A percentile compares a stretch with the other conserved stretches of the same genome.
Evolutionary conservation across 2,888 invertebrate species (phyloP).

Genomic region (Halictus ligatus): DNA sequence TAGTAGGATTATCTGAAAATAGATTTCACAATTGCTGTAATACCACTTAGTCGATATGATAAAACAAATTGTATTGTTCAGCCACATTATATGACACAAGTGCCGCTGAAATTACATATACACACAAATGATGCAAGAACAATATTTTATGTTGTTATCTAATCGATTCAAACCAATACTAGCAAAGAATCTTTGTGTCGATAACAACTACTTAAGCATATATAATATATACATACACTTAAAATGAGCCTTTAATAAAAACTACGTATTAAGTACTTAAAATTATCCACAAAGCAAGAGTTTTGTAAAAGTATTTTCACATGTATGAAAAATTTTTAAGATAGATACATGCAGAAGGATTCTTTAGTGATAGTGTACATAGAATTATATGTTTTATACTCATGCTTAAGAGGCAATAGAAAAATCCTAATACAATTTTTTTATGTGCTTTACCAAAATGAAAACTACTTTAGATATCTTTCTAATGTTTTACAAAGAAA

Average conservation of each 20-base stretch:
- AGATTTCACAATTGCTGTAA: neutral
- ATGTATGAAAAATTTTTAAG: neutral
- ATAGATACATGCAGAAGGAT: neutral
- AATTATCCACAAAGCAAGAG: neutral
- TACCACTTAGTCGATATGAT: constrained; percentile 19
- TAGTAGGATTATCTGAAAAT: constrained; percentile 2
- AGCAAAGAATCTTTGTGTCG: neutral
- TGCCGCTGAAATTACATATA: neutral
- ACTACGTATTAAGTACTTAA: constrained; percentile 36
- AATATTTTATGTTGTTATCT: constrained; percentile 5
- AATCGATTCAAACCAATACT: neutral
- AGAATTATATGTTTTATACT: constrained; percentile 13
- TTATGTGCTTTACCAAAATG: neutral
- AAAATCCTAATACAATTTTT: neutral
- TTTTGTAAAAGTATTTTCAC: constrained; percentile 36
- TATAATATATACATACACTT: neutral
- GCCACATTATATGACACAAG: neutral
- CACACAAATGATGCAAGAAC: neutral
- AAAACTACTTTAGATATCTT: neutral
- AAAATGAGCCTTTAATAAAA: neutral
- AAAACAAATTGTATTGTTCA: constrained; percentile 4
- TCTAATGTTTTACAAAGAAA: neutral
- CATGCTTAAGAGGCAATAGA: neutral
- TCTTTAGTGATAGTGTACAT: neutral
- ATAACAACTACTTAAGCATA: neutral